phyloP scores from a whole-genome alignment of 2,113 vertebrate genomes.

The Cyanoderma ruficeps region DNA sequence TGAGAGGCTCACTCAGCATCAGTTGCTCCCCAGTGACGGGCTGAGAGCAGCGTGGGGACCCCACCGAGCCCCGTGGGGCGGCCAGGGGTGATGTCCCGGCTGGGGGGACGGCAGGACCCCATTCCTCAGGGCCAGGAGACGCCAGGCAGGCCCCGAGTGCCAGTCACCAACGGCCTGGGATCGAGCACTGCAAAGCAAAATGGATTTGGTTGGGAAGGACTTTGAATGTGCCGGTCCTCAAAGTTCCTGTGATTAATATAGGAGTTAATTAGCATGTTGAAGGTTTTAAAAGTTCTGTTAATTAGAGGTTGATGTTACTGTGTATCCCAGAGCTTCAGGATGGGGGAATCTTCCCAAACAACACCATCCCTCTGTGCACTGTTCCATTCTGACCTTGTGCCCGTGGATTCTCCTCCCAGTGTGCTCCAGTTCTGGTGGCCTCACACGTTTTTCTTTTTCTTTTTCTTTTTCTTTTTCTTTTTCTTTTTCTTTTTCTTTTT shows the following conservation, averaged over 20 bases:
- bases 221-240: not conserved
- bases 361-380: fast-evolving
- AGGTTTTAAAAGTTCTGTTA: not conserved
- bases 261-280: not conserved
- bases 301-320: not conserved
- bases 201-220: not conserved
- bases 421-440: not conserved
- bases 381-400: fast-evolving
- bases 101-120: fast-evolving
- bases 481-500: not conserved
- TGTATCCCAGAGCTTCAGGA: not conserved
- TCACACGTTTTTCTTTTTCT: not conserved
- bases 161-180: fast-evolving
- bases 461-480: not conserved
- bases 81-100: fast-evolving
- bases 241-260: not conserved
- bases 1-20: not conserved
- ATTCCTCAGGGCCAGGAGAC: fast-evolving
- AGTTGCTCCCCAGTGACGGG: not conserved
- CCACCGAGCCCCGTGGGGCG: fast-evolving
- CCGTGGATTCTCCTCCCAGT: fast-evolving
- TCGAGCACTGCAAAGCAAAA: not conserved
- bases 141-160: not conserved
- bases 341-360: not conserved
- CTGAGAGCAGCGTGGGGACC: not conserved